phyloP scores from a whole-genome alignment of 2,888 invertebrate genomes.

The Dicyrtomina minuta region DNA sequence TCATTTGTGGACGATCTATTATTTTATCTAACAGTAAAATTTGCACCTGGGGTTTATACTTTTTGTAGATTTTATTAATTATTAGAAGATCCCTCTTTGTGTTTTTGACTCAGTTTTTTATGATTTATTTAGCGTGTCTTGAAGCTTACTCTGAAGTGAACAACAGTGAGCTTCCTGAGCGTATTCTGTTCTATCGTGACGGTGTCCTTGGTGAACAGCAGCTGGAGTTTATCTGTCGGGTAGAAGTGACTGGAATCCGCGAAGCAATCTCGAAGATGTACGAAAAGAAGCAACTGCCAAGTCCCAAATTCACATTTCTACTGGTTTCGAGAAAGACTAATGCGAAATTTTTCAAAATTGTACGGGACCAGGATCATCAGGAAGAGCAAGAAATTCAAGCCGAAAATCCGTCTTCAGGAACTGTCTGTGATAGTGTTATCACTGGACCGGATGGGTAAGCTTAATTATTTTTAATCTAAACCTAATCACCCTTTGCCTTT shows the following conservation, averaged over 20 bases:
- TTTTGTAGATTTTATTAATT: not conserved
- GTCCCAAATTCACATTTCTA: conserved; percentile 67
- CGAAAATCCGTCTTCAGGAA: conserved; percentile 74
- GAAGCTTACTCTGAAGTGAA: conserved; percentile 55
- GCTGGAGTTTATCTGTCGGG: conserved; percentile 71
- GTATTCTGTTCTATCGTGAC: conserved; percentile 83
- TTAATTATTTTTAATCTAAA: no score
- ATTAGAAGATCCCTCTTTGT: not conserved
- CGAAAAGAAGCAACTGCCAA: not conserved
- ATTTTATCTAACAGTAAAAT: no score
- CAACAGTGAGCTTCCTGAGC: conserved; percentile 63
- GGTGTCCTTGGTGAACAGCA: conserved; percentile 95
- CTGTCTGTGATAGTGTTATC: conserved; percentile 79
- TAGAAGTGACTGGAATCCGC: conserved; percentile 62
- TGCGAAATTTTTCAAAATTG: conserved; percentile 54
- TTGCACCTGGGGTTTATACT: no score
- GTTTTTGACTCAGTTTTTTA: not conserved
- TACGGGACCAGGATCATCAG: no score
- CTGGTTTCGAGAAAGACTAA: conserved; percentile 87
- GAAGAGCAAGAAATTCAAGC: no score
- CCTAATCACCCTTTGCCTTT: no score
- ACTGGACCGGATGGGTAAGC: conserved; percentile 67
- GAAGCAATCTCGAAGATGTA: not conserved
- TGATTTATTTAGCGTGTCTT: conserved; percentile 36
- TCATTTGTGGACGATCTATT: no score